A percentile compares a stretch with the other conserved stretches of the same genome.
Conservation (phyloP, 2,797 vertebrate genomes). For the Forpus xanthops region DNA sequence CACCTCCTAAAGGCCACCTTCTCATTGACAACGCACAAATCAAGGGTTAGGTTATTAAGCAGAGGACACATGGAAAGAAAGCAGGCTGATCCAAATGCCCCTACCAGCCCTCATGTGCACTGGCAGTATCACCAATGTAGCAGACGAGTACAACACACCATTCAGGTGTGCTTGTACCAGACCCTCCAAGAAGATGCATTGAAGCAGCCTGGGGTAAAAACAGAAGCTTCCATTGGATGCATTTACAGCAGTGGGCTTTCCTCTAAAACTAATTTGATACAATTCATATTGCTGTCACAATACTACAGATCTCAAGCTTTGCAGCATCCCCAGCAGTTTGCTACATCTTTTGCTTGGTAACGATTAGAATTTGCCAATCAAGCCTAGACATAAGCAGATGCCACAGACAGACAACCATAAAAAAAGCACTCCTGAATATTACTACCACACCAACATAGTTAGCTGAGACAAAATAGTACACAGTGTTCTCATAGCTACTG, state of each 20-base stretch:
- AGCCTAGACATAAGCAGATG: not conserved
- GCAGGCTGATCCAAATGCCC: not conserved
- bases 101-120: not conserved
- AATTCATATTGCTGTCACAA: not conserved
- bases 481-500: not conserved
- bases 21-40: rapidly evolving
- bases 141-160: not conserved
- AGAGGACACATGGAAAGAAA: not conserved
- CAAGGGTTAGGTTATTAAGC: not conserved
- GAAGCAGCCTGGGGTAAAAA: not conserved
- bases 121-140: not conserved
- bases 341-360: not conserved
- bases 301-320: not conserved
- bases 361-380: not conserved
- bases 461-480: not conserved
- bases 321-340: not conserved
- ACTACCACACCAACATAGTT: not conserved
- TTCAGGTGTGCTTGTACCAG: not conserved
- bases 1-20: not conserved
- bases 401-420: not conserved
- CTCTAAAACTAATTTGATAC: not conserved
- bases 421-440: not conserved
- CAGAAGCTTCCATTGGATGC: not conserved
- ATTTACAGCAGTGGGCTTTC: not conserved
- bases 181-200: not conserved